Evolutionary conservation across 1,140 invertebrate genomes (phyloP).

Genomic region (Cardiocondyla obscurior): DNA sequence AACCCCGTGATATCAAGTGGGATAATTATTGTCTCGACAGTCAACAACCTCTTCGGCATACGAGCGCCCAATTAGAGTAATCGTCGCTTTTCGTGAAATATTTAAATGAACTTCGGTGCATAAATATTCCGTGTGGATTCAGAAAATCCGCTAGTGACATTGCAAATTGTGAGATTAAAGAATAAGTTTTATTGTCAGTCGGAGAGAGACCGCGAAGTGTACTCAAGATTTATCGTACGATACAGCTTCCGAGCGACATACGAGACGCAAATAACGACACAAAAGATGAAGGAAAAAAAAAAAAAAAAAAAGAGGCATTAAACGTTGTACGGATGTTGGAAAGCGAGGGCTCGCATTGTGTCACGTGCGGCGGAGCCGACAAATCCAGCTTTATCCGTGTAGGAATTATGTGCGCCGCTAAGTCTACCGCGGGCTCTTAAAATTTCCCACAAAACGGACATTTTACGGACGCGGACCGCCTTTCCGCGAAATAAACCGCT

Average conservation of each 20-base stretch:
- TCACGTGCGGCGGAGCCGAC: not conserved
- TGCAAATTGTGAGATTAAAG: slow-evolving; percentile 10
- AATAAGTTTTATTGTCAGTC: slow-evolving; percentile 1
- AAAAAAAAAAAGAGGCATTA: not conserved
- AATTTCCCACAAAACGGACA: slow-evolving; percentile 15
- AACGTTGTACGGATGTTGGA: not conserved
- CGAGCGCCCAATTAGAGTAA: slow-evolving; percentile 10
- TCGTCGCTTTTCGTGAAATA: not conserved
- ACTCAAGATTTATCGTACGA: slow-evolving; percentile 13
- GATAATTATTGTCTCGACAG: slow-evolving; percentile 32
- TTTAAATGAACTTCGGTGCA: not conserved
- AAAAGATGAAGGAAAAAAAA: not conserved
- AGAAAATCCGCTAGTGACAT: not conserved
- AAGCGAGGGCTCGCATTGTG: not conserved
- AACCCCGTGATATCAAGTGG: not conserved
- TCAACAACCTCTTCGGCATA: slow-evolving; percentile 2
- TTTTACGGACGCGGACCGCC: not conserved
- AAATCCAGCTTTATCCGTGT: slow-evolving; percentile 45
- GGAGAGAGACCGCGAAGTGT: not conserved
- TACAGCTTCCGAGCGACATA: not conserved
- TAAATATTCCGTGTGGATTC: not conserved
- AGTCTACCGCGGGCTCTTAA: slow-evolving; percentile 21
- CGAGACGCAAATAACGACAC: not conserved
- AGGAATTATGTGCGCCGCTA: slow-evolving; percentile 17
- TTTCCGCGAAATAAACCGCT: slow-evolving; percentile 4